These are phyloP conservation scores for Falco concolor DNA, from an alignment of 2,797 vertebrate genomes.

Conservation along the genomic window DNA sequence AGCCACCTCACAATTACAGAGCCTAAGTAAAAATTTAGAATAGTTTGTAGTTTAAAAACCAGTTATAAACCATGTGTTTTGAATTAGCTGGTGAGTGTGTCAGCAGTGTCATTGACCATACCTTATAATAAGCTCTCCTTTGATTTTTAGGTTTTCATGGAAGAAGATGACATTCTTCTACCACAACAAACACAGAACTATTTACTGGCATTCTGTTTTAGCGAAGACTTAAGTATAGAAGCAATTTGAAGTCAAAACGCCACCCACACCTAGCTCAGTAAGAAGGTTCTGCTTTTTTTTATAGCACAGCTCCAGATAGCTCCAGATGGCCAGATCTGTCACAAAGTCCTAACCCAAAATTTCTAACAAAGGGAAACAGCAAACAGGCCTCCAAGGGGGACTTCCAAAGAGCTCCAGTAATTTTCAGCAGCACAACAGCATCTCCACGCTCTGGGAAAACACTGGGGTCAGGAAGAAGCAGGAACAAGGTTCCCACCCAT, in stretches of 20 bases:
- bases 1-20: conserved; percentile 67
- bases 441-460: background rate
- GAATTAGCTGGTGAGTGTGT: conserved; percentile 62
- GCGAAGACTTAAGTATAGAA: conserved; percentile 40
- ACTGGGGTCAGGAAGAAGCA: background rate
- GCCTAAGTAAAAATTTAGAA: conserved; percentile 57
- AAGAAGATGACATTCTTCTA: background rate
- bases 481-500: background rate
- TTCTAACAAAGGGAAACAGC: background rate
- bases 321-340: background rate
- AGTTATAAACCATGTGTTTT: conserved; percentile 69
- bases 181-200: conserved; percentile 59
- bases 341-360: background rate
- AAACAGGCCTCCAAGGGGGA: background rate
- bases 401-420: background rate
- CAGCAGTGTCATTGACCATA: conserved; percentile 59
- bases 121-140: conserved; percentile 54
- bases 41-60: conserved; percentile 51
- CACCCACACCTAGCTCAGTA: conserved; percentile 6
- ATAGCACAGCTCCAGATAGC: background rate
- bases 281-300: background rate
- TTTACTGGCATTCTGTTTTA: conserved; percentile 10
- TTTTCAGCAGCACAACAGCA: background rate
- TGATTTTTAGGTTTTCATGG: conserved; percentile 31
- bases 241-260: background rate